phyloP scores from a whole-genome alignment of 2,888 invertebrate genomes.

The Anagyrus pseudococci region DNA sequence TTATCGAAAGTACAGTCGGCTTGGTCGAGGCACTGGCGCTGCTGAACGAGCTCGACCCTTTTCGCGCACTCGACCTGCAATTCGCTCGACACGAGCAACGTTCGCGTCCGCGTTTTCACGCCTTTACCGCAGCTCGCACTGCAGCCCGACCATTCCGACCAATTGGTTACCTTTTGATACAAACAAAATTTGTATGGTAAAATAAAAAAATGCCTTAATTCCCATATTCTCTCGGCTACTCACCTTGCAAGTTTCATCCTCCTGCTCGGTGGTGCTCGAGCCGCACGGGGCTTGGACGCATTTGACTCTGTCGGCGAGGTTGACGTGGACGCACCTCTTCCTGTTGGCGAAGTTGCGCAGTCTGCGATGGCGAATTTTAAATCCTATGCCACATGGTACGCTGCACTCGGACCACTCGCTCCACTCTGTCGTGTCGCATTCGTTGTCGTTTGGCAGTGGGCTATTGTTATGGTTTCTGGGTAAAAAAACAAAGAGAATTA shows the following conservation, averaged over 20 bases:
- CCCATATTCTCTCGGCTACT: neutral
- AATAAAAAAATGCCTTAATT: neutral
- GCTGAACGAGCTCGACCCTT: conserved; percentile 77
- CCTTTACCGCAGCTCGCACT: conserved; percentile 88
- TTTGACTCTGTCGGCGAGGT: conserved; percentile 79
- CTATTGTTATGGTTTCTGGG: neutral
- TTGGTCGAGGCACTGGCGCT: conserved; percentile 72
- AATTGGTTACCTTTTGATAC: conserved; percentile 74
- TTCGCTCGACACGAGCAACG: conserved; percentile 73
- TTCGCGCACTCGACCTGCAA: conserved; percentile 68
- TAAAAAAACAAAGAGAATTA: neutral
- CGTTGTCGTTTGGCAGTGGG: conserved; percentile 13
- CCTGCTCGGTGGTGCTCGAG: conserved; percentile 64
- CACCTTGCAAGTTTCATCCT: conserved; percentile 69
- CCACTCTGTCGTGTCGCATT: conserved; percentile 75
- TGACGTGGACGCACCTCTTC: conserved; percentile 82
- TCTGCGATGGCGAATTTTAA: conserved; percentile 76
- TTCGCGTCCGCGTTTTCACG: conserved; percentile 73
- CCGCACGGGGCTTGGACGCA: conserved; percentile 77
- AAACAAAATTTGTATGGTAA: neutral
- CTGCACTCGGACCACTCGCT: conserved; percentile 92
- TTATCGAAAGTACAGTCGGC: conserved; percentile 76
- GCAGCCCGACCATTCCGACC: conserved; percentile 94
- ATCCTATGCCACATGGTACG: conserved; percentile 83
- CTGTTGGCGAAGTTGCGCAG: conserved; percentile 74